Percentiles rank a stretch among this genome's conserved stretches.
Conservation (phyloP, 2,113 vertebrate species). For the Muscicapa adusta region DNA sequence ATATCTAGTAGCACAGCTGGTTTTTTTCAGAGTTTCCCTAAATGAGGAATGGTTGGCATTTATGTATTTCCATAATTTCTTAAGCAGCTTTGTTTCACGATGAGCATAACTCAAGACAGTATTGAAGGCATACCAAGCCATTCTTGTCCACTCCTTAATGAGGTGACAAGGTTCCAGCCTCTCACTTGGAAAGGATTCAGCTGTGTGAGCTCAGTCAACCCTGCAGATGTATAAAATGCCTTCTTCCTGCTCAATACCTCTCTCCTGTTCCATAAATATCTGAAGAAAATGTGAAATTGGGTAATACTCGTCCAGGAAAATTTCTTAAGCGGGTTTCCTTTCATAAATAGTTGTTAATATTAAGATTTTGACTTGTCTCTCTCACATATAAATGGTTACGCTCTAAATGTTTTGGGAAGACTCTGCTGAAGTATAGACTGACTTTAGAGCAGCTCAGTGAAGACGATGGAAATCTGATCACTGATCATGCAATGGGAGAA, state of each 20-base stretch:
- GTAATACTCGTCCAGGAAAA: not conserved
- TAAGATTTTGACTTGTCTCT: not conserved
- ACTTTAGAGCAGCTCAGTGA: not conserved
- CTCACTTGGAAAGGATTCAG: not conserved
- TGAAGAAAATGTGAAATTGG: not conserved
- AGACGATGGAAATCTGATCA: not conserved
- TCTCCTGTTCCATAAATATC: not conserved
- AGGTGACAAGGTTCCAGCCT: not conserved
- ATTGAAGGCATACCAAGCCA: not conserved
- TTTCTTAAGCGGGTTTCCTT: not conserved
- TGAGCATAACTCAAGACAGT: not conserved
- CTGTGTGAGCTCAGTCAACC: not conserved
- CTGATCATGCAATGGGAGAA: not conserved
- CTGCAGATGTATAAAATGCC: not conserved
- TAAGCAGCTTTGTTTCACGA: not conserved
- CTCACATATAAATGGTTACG: not conserved
- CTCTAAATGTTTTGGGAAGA: not conserved
- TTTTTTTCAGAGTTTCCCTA: not conserved
- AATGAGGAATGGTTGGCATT: not conserved
- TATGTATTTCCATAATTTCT: conserved; percentile 7
- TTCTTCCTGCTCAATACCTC: not conserved
- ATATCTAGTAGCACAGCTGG: not conserved
- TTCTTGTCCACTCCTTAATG: not conserved
- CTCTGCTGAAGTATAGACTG: not conserved
- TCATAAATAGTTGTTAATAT: not conserved